Evolutionary conservation across 2,113 vertebrate species (phyloP).

Genomic region (Petaurus breviceps): DNA sequence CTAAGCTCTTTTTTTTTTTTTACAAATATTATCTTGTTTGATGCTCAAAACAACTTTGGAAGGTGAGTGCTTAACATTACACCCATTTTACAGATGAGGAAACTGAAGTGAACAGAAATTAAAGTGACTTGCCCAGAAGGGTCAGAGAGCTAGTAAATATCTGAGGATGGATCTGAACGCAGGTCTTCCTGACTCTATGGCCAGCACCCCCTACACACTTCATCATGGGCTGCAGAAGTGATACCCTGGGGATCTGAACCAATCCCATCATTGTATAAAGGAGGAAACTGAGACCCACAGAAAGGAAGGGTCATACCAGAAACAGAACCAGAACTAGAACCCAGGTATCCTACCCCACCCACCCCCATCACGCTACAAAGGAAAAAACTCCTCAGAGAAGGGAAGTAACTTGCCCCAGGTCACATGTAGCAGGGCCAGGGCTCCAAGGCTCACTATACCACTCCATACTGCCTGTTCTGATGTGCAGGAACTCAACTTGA

Average conservation of each 20-base stretch:
- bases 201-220: not conserved
- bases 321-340: not conserved
- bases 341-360: not conserved
- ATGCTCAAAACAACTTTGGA: not conserved
- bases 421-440: no score
- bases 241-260: not conserved
- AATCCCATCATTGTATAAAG: not conserved
- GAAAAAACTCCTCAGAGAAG: not conserved
- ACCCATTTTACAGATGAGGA: not conserved
- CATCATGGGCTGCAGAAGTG: not conserved
- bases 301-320: no score
- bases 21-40: not conserved
- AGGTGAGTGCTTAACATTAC: not conserved
- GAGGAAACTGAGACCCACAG: not conserved
- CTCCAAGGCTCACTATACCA: not conserved
- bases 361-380: not conserved
- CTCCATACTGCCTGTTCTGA: not conserved
- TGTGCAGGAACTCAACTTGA: not conserved
- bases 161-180: not conserved
- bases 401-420: not conserved
- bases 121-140: not conserved
- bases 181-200: not conserved
- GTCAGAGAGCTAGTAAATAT: not conserved
- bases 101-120: not conserved
- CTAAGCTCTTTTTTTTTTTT: no score